phyloP scores from a whole-genome alignment of 2,113 vertebrate genomes.

The Cygnus buccinator region DNA sequence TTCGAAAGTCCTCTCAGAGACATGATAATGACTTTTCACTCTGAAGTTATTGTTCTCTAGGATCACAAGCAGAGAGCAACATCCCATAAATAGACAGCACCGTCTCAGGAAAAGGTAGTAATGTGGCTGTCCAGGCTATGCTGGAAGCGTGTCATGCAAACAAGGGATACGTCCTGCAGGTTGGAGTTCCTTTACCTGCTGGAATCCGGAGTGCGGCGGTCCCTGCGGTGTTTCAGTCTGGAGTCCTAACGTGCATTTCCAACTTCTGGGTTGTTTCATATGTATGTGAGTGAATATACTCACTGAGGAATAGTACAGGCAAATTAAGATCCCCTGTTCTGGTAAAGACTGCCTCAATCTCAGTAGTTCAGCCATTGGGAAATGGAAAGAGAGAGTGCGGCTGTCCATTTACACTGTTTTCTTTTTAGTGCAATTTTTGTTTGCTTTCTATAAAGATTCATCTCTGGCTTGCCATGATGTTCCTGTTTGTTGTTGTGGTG shows the following conservation, averaged over 20 bases:
- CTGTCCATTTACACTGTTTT: not conserved
- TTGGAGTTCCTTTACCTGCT: not conserved
- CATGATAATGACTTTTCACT: not conserved
- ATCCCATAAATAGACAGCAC: not conserved
- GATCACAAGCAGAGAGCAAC: not conserved
- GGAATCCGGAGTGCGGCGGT: rapidly evolving
- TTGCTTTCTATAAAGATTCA: not conserved
- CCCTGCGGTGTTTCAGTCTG: too few relatives aligned
- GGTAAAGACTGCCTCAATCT: not conserved
- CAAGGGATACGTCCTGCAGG: not conserved
- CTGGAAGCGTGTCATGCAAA: rapidly evolving
- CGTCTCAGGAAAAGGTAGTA: not conserved
- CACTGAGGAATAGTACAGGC: not conserved
- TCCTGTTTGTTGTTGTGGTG: not conserved
- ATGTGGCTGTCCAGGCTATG: not conserved
- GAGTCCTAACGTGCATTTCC: not conserved
- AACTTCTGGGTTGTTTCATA: not conserved
- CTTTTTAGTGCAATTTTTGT: not conserved
- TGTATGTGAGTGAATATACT: too few relatives aligned
- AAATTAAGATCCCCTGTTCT: not conserved
- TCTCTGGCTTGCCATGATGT: not conserved
- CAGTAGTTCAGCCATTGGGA: not conserved
- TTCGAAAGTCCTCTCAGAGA: not conserved
- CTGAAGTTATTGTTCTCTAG: not conserved
- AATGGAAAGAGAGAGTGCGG: not conserved